phyloP scores from a whole-genome alignment of 2,113 vertebrate genomes.

The Corythornis madagascariensis region DNA sequence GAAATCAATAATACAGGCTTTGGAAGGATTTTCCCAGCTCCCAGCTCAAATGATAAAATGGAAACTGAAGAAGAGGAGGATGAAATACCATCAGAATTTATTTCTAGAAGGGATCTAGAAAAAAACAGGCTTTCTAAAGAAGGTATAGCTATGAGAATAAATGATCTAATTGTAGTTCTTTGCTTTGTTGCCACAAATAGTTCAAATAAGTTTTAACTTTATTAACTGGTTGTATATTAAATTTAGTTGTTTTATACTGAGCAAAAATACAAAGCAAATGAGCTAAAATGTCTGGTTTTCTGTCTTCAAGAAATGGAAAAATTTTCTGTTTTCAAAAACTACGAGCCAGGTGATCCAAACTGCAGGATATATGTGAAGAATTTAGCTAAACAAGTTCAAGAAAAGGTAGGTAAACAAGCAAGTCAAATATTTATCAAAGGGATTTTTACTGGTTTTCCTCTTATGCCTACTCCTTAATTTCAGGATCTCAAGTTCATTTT shows the following conservation, averaged over 20 bases:
- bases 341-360: conserved; percentile 93
- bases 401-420: conserved; percentile 83
- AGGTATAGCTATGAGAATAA: conserved; percentile 74
- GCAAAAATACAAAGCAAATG: background rate
- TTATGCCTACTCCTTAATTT: conserved; percentile 30
- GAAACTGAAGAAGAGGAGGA: conserved; percentile 82
- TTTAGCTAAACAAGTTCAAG: conserved; percentile 93
- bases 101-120: conserved; percentile 92
- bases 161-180: background rate
- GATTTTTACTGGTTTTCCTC: background rate
- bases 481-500: conserved; percentile 98
- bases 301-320: conserved; percentile 89
- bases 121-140: conserved; percentile 90
- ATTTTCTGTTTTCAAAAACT: conserved; percentile 94
- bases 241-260: background rate
- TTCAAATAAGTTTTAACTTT: background rate
- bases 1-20: conserved; percentile 82
- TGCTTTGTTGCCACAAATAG: background rate
- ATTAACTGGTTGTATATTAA: background rate
- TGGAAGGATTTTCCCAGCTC: conserved; percentile 91
- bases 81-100: conserved; percentile 85
- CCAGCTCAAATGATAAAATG: conserved; percentile 74
- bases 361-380: conserved; percentile 98
- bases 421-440: background rate
- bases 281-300: background rate